These are phyloP conservation scores for Scyliorhinus canicula DNA, from an alignment of 2,797 vertebrate genomes.

Conservation along the genomic window DNA sequence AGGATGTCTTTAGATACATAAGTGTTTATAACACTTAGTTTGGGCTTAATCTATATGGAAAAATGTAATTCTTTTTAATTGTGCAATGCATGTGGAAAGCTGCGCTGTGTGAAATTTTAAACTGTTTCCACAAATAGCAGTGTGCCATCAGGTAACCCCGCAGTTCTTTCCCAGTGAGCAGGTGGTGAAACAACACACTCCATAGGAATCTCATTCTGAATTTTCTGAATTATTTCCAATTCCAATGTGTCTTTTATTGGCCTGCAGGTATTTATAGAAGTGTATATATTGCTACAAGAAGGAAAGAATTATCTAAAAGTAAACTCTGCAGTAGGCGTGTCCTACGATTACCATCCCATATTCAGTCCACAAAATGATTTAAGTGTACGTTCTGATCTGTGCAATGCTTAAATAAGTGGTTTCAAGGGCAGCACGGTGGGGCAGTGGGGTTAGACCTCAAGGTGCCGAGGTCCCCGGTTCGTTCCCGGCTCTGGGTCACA, in stretches of 20 bases:
- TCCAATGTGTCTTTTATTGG: neutral
- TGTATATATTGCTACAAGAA: neutral
- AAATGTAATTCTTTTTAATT: neutral
- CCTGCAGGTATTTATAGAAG: neutral
- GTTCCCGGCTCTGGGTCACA: no score
- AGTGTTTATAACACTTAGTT: neutral
- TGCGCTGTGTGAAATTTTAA: neutral
- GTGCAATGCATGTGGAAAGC: neutral
- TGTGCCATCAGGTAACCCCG: neutral
- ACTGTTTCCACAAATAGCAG: constrained; percentile 19
- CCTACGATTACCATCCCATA: neutral
- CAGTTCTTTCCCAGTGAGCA: neutral
- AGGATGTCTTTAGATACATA: neutral
- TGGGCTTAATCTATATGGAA: no score
- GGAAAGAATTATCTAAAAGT: neutral
- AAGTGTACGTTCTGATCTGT: neutral
- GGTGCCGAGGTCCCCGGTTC: no score
- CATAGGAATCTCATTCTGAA: neutral
- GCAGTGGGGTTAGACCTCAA: no score
- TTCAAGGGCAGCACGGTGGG: no score
- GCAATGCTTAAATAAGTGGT: neutral
- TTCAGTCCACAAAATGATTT: neutral
- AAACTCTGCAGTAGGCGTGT: neutral
- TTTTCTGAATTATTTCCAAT: neutral
- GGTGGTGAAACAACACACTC: neutral